Conservation (phyloP, 2,888 invertebrate species). For the Silvanus unidentatus region DNA sequence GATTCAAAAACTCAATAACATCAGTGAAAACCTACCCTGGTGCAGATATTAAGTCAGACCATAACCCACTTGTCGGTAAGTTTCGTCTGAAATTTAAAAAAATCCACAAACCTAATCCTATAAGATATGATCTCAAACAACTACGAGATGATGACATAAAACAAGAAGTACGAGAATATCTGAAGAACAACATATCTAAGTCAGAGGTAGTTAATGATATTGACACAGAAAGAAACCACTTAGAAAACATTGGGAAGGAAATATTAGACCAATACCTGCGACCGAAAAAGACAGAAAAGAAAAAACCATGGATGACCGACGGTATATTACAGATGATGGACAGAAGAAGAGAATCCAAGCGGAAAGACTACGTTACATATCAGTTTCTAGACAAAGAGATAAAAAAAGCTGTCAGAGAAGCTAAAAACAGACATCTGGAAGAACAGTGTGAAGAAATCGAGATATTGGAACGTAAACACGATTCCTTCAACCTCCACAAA, state of each 20-base stretch:
- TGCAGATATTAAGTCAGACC: conserved; percentile 18
- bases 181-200: no score
- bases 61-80: conserved; percentile 17
- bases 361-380: neutral
- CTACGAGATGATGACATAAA: neutral
- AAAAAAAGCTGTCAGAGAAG: neutral
- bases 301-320: neutral
- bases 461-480: no score
- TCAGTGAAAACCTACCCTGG: conserved; percentile 17
- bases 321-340: neutral
- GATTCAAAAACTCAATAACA: conserved; percentile 17
- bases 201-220: no score
- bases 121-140: neutral
- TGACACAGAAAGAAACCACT: neutral
- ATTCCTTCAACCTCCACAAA: no score
- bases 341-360: neutral
- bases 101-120: conserved; percentile 10
- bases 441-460: no score
- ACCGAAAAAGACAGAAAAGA: neutral
- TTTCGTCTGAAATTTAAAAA: conserved; percentile 8
- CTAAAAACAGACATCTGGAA: neutral
- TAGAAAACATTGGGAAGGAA: neutral
- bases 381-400: neutral
- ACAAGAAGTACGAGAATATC: no score
- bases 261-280: neutral